Evolutionary conservation across 2,113 vertebrate genomes (phyloP), one percentile per base, ranked within the genome.

Genomic region (Gnathonemus echidnorhynchus): DNA sequence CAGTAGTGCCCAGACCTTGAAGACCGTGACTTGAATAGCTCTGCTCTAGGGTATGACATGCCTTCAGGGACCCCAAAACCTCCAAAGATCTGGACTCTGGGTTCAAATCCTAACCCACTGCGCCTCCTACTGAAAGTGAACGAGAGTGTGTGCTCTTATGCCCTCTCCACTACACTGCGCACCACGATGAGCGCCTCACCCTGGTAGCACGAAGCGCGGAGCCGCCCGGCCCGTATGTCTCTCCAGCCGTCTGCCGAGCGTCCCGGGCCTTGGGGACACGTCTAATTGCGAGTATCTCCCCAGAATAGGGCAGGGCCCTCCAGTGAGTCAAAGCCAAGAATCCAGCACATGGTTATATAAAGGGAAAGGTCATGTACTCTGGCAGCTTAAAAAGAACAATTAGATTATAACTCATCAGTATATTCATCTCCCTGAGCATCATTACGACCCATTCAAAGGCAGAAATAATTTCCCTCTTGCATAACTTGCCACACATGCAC

Each of bases 371-470:
- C 93, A 88, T 90, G 92, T 94, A 90, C 94, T 91, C 90, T 21
- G 77, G 93, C 90, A 92, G 95, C 94, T 93, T 94, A 95, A 95
- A 96, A 95, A 94, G 93, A 84, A 91, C 94, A 96, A 95, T 96
- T 96, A 96, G 92, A 94, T 93, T 93, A 91, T 92, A 93, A 94
- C 94, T 94, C 95, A 95, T 95, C 94, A 94, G 94, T 93, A 94
- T 94, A 92, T 93, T 88, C 0, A 80, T 93, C 94, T 94, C 94
- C 92, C 92, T 90, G 94, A 93, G 91, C 83, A 91, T 94, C 93
- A 93, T 95, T 95, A 94, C 39, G 50, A 45, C 39, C 94, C 93
- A 94, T 92, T 93, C 92, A 91, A 91, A 92, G 93, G 92, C 92
- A 91, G 92, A 92, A 93, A 93, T 93, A 93, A 94, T 94, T 92